phyloP scores from a whole-genome alignment of 2,797 vertebrate genomes.

The Enoplosus armatus region DNA sequence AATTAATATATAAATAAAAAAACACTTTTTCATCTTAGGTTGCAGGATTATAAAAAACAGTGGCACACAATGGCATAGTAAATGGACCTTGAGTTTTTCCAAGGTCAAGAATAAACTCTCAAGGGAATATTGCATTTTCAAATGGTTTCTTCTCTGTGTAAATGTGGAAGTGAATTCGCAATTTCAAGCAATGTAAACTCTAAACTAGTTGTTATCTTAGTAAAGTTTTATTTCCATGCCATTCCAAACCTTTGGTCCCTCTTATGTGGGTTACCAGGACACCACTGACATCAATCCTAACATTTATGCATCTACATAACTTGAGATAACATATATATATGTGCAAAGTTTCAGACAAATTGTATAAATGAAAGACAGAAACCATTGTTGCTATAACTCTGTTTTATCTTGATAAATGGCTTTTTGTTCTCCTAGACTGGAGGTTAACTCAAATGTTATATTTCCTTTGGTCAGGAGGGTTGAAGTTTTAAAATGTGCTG shows the following conservation, averaged over 20 bases:
- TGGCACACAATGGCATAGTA: not conserved
- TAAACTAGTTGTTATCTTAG: not conserved
- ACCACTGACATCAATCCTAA: not conserved
- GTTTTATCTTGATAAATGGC: not conserved
- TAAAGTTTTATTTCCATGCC: not conserved
- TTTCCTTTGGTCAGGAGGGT: not conserved
- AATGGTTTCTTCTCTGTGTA: not conserved
- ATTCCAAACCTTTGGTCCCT: not conserved
- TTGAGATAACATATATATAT: not conserved
- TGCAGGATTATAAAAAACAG: not conserved
- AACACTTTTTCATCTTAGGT: not conserved
- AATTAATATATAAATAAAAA: not conserved
- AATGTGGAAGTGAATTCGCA: not conserved
- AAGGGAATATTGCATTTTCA: not conserved
- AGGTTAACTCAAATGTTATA: not conserved
- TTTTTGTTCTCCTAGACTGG: not conserved
- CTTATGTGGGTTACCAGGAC: not conserved
- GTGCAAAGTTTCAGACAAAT: not conserved
- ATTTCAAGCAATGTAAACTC: not conserved
- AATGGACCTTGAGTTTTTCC: not conserved
- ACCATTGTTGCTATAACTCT: not conserved
- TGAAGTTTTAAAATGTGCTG: not conserved
- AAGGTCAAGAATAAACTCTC: not conserved
- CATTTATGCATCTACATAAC: not conserved
- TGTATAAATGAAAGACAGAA: not conserved